These are phyloP conservation scores for Urocynchramus pylzowi DNA, from an alignment of 2,113 vertebrate genomes.

Conservation along the genomic window DNA sequence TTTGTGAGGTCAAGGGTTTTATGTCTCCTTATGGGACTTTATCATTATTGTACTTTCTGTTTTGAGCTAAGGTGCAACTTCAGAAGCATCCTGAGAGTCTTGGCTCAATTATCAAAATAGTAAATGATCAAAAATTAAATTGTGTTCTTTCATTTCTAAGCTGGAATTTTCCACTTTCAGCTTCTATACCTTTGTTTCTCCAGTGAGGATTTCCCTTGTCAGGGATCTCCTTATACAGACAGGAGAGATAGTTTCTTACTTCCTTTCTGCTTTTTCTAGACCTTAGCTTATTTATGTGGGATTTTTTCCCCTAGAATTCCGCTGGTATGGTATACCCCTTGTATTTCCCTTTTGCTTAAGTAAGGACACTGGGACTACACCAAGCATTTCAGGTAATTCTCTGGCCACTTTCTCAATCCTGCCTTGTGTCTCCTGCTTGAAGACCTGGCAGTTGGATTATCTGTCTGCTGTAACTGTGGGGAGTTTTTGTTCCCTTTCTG, in stretches of 20 bases:
- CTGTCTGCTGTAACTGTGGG: accelerated
- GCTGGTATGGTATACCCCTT: not conserved
- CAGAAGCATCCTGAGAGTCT: not conserved
- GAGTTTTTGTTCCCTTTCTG: not conserved
- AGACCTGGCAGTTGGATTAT: not conserved
- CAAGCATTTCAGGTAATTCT: not conserved
- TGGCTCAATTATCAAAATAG: not conserved
- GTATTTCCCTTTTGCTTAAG: not conserved
- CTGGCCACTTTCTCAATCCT: not conserved
- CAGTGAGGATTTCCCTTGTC: not conserved
- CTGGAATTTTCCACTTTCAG: not conserved
- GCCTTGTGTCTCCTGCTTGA: not conserved
- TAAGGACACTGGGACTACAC: not conserved
- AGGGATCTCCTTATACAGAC: not conserved
- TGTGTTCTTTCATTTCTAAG: not conserved
- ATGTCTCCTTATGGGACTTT: not conserved
- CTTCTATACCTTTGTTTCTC: not conserved
- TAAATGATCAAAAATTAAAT: not conserved
- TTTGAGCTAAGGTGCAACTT: not conserved
- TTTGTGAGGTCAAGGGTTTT: not conserved
- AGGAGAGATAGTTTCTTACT: not conserved
- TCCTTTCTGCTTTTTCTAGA: not conserved
- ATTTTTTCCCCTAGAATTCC: not conserved
- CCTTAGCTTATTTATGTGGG: not conserved
- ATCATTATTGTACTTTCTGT: not conserved